A percentile compares a stretch with the other conserved stretches of the same genome.
Evolutionary conservation across 2,888 invertebrate species (phyloP).

Genomic region (Opisthograptis luteolata): DNA sequence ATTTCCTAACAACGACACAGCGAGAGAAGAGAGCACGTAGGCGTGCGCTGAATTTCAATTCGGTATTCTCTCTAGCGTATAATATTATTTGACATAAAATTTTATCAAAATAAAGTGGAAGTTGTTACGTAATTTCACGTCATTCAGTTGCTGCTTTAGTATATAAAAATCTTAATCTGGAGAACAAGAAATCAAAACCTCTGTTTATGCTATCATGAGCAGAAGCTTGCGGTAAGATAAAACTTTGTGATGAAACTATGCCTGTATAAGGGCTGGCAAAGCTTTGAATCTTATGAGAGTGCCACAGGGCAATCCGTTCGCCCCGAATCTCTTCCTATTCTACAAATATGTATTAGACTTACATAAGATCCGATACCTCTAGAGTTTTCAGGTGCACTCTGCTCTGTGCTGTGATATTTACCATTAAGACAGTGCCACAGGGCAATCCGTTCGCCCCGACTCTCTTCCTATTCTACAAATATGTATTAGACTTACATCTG

Average conservation of each 20-base stretch:
- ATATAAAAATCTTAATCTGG: too few species aligned
- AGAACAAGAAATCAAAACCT: too few species aligned
- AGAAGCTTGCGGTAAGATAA: too few species aligned
- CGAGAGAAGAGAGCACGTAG: background rate
- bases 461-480: background rate
- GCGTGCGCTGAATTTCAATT: background rate
- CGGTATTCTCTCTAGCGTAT: background rate
- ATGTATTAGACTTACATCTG: too few species aligned
- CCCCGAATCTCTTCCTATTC: background rate
- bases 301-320: background rate
- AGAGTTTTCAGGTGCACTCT: too few species aligned
- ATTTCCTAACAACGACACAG: background rate
- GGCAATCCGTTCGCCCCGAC: background rate
- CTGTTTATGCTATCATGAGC: too few species aligned
- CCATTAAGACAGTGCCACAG: slow-evolving; percentile 1
- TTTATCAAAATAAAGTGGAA: background rate
- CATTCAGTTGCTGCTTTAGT: background rate
- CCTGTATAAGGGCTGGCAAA: too few species aligned
- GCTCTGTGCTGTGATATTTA: too few species aligned
- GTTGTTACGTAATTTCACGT: background rate
- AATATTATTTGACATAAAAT: background rate
- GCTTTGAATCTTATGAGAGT: too few species aligned
- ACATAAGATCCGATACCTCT: too few species aligned
- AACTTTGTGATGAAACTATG: too few species aligned
- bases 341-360: too few species aligned